Evolutionary conservation across 2,888 invertebrate species (phyloP).

Genomic region (Drosophila emarginata): DNA sequence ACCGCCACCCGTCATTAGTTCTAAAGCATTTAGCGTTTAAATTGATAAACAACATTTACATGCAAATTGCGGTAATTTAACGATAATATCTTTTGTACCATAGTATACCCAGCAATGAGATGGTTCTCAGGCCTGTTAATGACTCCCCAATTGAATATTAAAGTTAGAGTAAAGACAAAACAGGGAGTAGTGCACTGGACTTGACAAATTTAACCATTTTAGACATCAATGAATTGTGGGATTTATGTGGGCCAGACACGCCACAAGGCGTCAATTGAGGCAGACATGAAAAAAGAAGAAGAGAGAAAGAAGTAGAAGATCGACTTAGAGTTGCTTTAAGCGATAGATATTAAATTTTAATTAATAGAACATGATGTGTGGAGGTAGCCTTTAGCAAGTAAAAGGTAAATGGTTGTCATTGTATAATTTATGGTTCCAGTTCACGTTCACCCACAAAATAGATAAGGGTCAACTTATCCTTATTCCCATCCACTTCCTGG

Average conservation of each 20-base stretch:
- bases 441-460: constrained; percentile 23
- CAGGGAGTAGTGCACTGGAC: neutral
- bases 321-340: neutral
- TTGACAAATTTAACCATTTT: constrained; percentile 10
- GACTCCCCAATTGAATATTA: constrained; percentile 42
- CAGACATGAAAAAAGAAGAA: neutral
- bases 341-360: constrained; percentile 55
- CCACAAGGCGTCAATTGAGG: constrained; percentile 35
- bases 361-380: constrained; percentile 67
- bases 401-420: neutral
- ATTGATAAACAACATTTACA: constrained; percentile 76
- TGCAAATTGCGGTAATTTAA: constrained; percentile 74
- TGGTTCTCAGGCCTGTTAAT: constrained; percentile 61
- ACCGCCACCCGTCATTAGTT: constrained; percentile 65
- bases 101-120: neutral
- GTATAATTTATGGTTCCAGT: neutral
- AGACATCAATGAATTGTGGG: constrained; percentile 43
- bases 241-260: constrained; percentile 70
- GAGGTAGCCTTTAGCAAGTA: constrained; percentile 14
- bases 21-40: constrained; percentile 73
- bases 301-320: neutral
- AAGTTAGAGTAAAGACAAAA: neutral
- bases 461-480: constrained; percentile 15
- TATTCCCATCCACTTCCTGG: constrained; percentile 62
- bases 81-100: constrained; percentile 57